Percentiles rank a stretch among this genome's conserved stretches.
These are phyloP conservation scores for Flexamia atlantica DNA, from an alignment of 2,888 invertebrate species.

Conservation along the genomic window DNA sequence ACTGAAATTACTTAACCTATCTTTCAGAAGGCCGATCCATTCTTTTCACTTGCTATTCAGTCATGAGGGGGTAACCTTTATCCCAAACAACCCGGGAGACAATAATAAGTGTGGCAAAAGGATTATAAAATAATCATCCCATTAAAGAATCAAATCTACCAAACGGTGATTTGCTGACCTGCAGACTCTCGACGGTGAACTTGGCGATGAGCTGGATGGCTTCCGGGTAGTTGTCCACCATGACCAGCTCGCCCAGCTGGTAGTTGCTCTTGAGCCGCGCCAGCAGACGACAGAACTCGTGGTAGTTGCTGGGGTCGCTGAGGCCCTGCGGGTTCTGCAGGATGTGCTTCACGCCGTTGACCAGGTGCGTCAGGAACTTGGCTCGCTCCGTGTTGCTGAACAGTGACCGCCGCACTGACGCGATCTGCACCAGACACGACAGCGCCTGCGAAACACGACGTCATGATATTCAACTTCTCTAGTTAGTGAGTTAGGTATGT, in stretches of 20 bases:
- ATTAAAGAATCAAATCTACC: too few relatives aligned
- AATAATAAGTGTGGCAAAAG: too few relatives aligned
- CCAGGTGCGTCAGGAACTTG: constrained; percentile 94
- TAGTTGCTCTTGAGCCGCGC: constrained; percentile 98
- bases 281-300: constrained; percentile 98
- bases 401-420: constrained; percentile 95
- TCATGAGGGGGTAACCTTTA: too few relatives aligned
- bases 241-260: constrained; percentile 97
- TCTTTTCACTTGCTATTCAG: too few relatives aligned
- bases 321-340: constrained; percentile 96
- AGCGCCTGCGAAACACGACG: constrained; percentile 85
- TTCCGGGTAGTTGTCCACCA: constrained; percentile 96
- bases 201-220: constrained; percentile 97
- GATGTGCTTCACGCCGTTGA: constrained; percentile 94
- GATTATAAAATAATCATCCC: too few relatives aligned
- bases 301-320: constrained; percentile 96
- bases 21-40: too few relatives aligned
- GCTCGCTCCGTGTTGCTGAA: constrained; percentile 97
- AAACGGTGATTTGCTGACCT: too few relatives aligned
- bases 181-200: constrained; percentile 97
- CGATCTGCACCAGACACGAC: constrained; percentile 96
- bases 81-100: too few relatives aligned
- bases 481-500: too few relatives aligned
- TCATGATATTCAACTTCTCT: too few relatives aligned
- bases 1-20: too few relatives aligned